These are phyloP conservation scores for Vanessa atalanta DNA, from an alignment of 1,140 invertebrate genomes.

Conservation along the genomic window DNA sequence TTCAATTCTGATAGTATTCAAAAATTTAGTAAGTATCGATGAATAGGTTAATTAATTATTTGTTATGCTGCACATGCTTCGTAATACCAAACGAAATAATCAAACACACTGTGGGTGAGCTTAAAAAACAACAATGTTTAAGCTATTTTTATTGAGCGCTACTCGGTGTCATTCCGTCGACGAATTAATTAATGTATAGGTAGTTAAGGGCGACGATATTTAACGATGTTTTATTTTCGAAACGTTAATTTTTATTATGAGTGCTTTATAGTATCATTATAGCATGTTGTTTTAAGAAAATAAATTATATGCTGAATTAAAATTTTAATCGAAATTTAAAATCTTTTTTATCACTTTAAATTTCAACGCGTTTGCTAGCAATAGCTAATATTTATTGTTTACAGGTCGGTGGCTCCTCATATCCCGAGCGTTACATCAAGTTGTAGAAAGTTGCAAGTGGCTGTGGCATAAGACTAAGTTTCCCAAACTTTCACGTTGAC, in stretches of 20 bases:
- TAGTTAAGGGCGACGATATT: slow-evolving; percentile 58
- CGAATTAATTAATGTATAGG: slow-evolving; percentile 52
- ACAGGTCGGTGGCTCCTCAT: slow-evolving; percentile 6
- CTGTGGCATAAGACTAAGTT: slow-evolving; percentile 31
- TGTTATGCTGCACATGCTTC: neutral
- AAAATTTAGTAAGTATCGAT: slow-evolving; percentile 9
- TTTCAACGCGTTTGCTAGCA: neutral
- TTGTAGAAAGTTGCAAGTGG: slow-evolving; percentile 33
- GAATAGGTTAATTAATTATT: slow-evolving; percentile 13
- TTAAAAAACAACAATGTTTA: slow-evolving; percentile 29
- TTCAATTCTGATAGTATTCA: slow-evolving; percentile 3
- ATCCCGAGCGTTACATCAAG: slow-evolving; percentile 28
- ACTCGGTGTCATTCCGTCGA: slow-evolving; percentile 34
- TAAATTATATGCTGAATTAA: neutral
- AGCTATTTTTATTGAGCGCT: slow-evolving; percentile 39
- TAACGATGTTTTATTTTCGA: slow-evolving; percentile 65
- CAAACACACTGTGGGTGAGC: slow-evolving; percentile 5
- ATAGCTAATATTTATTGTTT: slow-evolving; percentile 19
- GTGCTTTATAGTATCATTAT: slow-evolving; percentile 45
- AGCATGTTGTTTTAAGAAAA: slow-evolving; percentile 6
- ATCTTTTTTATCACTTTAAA: neutral
- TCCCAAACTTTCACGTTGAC: slow-evolving; percentile 25
- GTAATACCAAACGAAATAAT: slow-evolving; percentile 13
- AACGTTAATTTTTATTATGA: slow-evolving; percentile 70
- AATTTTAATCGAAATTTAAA: neutral